Evolutionary conservation across 2,113 vertebrate species (phyloP), one percentile per base, ranked within the genome.

Genomic region (Patagioenas fasciata): DNA sequence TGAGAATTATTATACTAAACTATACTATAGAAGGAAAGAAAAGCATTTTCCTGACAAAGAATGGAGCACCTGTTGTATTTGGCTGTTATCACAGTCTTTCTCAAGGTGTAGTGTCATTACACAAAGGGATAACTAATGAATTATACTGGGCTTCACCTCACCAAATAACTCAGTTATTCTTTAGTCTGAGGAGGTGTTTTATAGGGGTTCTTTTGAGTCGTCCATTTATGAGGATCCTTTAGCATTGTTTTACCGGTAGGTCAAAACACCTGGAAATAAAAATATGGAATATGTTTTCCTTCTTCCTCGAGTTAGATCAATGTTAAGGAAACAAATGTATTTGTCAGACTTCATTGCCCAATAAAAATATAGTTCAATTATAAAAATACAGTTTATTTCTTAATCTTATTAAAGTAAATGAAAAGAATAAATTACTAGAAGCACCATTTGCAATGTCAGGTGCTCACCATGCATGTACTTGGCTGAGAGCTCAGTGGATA

Each of bases 21-120:
- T 56, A 2, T 13, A 17, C 3, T 9, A 9, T n/a, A 15, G 24
- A 32, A n/a, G 32, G 40, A 50, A 29, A 15, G 0, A 15, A 10
- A 66, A 58, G 0, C 9, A 13, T 73, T 56, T n/a, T 73, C 5
- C 11, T 73, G 23, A 31, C 6, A 31, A 42, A 40, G 32, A 32
- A 2, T 3, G 25, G 14, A 60, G 3, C 18, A 24, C 44, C 5
- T 42, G 3, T 28, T 84, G 7, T 58, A 42, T 64, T 61, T 71
- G 48, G 5, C 47, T 66, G 10, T 53, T 79, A 23, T 23, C 11
- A 2, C 1, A 2, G 9, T 53, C 19, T 58, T 88, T 72, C 53
- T 88, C n/a, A 21, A 64, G 34, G 12, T 0, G 0, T 18, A n/a
- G 11, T 36, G 14, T 54, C n/a, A 26, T 69, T 64, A 28, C 13